phyloP scores from a whole-genome alignment of 1,140 invertebrate species.

The Drosophila quadrilineata region DNA sequence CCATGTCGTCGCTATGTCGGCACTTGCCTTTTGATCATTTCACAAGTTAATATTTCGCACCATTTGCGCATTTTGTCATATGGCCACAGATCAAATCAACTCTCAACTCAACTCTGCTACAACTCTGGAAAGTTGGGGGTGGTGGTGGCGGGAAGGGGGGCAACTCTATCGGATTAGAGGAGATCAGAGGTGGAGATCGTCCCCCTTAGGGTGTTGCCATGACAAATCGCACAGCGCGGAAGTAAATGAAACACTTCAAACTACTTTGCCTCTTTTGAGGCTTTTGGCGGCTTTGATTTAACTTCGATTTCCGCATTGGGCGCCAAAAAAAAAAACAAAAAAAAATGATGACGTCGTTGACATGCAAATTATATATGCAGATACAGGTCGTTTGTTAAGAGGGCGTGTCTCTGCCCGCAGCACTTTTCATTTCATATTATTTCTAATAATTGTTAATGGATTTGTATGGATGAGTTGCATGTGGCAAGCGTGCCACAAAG shows the following conservation, averaged over 20 bases:
- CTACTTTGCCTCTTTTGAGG: slow-evolving; percentile 32
- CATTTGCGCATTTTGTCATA: slow-evolving; percentile 56
- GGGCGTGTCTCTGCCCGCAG: too few species aligned
- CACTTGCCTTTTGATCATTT: slow-evolving; percentile 71
- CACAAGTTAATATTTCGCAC: slow-evolving; percentile 62
- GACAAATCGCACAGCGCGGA: slow-evolving; percentile 70
- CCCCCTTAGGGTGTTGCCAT: slow-evolving; percentile 61
- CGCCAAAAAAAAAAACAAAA: slow-evolving; percentile 28
- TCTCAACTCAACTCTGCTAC: neutral
- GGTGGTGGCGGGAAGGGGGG: neutral
- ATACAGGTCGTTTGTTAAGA: too few species aligned
- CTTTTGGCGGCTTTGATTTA: slow-evolving; percentile 57
- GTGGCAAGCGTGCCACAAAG: slow-evolving; percentile 16
- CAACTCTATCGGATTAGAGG: too few species aligned
- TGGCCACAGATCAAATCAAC: slow-evolving; percentile 16
- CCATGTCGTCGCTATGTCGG: slow-evolving; percentile 55
- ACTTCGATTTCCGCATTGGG: slow-evolving; percentile 73
- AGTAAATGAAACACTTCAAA: slow-evolving; percentile 49
- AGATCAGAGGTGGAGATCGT: slow-evolving; percentile 17
- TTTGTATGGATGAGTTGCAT: neutral
- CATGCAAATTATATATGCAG: slow-evolving; percentile 42
- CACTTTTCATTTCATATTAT: too few species aligned
- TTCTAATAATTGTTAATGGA: too few species aligned
- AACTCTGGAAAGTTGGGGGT: neutral
- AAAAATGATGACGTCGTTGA: slow-evolving; percentile 27